Evolutionary conservation across 2,888 invertebrate genomes (phyloP).

Genomic region (Harmothoe impar): DNA sequence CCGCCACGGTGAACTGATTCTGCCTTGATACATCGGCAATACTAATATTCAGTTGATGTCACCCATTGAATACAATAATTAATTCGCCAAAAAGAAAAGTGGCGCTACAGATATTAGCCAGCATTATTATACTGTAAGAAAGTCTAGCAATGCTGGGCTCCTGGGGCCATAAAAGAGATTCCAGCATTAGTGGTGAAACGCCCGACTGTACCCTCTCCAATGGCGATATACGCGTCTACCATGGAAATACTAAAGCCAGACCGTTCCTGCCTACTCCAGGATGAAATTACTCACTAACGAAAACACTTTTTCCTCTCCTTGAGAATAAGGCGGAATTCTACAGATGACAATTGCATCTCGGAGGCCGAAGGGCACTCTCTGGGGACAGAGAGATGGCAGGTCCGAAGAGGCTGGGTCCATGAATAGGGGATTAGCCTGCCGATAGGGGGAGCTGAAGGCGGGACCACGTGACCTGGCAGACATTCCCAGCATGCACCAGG

Average conservation of each 20-base stretch:
- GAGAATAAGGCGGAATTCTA: conserved; percentile 19
- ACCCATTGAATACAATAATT: no score
- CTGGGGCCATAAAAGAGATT: no score
- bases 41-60: no score
- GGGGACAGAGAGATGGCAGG: background rate
- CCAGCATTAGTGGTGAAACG: no score
- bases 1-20: no score
- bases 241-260: background rate
- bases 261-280: background rate
- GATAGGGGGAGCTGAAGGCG: conserved; percentile 3
- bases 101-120: no score
- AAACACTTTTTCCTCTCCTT: background rate
- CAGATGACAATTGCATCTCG: conserved; percentile 18
- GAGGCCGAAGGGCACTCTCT: background rate
- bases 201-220: background rate
- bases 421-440: conserved; percentile 47
- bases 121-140: no score
- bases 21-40: no score
- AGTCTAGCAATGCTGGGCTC: no score
- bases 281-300: background rate
- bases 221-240: background rate
- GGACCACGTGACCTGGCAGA: background rate
- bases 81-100: no score
- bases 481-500: conserved; percentile 37
- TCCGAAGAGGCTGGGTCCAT: background rate